phyloP scores from a whole-genome alignment of 1,140 invertebrate species.

The Drosophila sp. region DNA sequence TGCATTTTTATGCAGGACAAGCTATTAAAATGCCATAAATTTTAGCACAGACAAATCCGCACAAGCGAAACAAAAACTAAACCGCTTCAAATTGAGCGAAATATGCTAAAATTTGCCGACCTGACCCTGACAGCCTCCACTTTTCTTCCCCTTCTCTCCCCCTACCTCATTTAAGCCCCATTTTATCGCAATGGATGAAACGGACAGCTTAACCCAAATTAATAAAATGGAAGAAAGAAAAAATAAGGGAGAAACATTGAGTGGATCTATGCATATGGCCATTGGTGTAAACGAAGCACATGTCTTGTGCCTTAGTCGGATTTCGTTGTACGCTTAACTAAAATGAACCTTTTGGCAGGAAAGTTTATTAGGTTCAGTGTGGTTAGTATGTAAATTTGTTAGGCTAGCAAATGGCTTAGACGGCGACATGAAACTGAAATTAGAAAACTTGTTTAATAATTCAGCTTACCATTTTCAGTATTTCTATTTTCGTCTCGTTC shows the following conservation, averaged over 20 bases:
- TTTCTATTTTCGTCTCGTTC: constrained; percentile 9
- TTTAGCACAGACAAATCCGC: constrained; percentile 69
- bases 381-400: constrained; percentile 69
- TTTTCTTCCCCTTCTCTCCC: too few species aligned
- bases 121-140: constrained; percentile 43
- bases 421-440: constrained; percentile 67
- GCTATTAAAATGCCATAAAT: constrained; percentile 80
- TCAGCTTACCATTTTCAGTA: constrained; percentile 54
- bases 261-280: constrained; percentile 71
- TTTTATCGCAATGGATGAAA: constrained; percentile 57
- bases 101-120: constrained; percentile 68
- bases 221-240: constrained; percentile 69
- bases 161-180: constrained; percentile 24
- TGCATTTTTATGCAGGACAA: constrained; percentile 61
- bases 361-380: constrained; percentile 70
- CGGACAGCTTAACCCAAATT: constrained; percentile 73
- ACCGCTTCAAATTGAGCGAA: constrained; percentile 77
- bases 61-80: constrained; percentile 58
- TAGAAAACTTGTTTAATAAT: constrained; percentile 81
- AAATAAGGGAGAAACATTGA: constrained; percentile 39
- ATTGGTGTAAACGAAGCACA: constrained; percentile 61
- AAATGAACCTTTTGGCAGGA: constrained; percentile 63
- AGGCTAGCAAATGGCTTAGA: constrained; percentile 18
- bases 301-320: constrained; percentile 45
- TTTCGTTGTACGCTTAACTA: constrained; percentile 22